Evolutionary conservation across 2,113 vertebrate genomes (phyloP).

Genomic region (Pelobates fuscus): DNA sequence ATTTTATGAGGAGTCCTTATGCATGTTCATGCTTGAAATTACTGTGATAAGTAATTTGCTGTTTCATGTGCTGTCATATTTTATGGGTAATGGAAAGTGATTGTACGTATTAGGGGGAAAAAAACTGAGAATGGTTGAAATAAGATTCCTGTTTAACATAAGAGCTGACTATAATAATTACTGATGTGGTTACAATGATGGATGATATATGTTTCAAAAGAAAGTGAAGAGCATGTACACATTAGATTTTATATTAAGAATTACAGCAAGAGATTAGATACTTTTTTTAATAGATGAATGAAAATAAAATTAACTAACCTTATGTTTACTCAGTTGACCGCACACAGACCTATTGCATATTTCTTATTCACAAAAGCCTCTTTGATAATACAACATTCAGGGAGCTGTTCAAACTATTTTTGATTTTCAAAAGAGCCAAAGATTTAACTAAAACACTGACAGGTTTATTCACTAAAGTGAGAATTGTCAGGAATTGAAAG

Average conservation of each 20-base stretch:
- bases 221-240: not conserved
- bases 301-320: not conserved
- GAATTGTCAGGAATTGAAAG: too few relatives aligned
- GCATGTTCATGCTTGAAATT: constrained; percentile 38
- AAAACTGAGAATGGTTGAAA: not conserved
- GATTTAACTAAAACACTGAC: too few relatives aligned
- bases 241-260: not conserved
- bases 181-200: not conserved
- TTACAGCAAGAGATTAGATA: too few relatives aligned
- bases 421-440: too few relatives aligned
- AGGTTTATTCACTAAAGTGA: too few relatives aligned
- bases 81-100: constrained; percentile 28
- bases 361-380: not conserved
- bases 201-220: not conserved
- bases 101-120: constrained; percentile 7
- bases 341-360: not conserved
- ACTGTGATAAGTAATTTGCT: constrained; percentile 16
- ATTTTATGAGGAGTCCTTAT: constrained; percentile 12
- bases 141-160: constrained; percentile 4
- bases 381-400: too few relatives aligned
- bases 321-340: too few relatives aligned
- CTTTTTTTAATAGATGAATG: too few relatives aligned
- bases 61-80: constrained; percentile 30
- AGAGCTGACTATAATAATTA: constrained; percentile 19
- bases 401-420: too few relatives aligned